phyloP scores from a whole-genome alignment of 2,888 invertebrate species.

The Gari tellinella region DNA sequence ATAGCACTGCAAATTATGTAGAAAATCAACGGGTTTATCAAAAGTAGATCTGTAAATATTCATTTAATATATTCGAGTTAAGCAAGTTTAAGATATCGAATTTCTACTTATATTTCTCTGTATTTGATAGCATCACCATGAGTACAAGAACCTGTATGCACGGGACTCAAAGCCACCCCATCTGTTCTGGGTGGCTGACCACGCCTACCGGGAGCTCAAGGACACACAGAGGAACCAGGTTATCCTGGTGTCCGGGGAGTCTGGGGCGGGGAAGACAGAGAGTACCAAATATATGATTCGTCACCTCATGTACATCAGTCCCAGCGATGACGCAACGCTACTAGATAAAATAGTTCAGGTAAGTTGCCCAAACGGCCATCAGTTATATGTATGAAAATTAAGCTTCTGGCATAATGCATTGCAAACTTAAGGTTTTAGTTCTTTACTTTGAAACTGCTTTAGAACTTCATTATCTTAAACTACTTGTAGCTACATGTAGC shows the following conservation, averaged over 20 bases:
- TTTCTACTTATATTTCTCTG: too few relatives aligned
- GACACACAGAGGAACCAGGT: constrained; percentile 72
- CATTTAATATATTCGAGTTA: too few relatives aligned
- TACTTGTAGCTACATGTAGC: too few relatives aligned
- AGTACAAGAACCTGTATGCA: constrained; percentile 58
- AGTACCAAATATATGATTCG: constrained; percentile 79
- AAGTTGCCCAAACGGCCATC: not conserved
- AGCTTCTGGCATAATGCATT: too few relatives aligned
- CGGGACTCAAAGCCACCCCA: constrained; percentile 66
- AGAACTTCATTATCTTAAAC: too few relatives aligned
- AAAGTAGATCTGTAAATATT: too few relatives aligned
- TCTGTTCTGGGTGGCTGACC: constrained; percentile 72
- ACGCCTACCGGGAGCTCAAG: constrained; percentile 65
- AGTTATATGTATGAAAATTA: too few relatives aligned
- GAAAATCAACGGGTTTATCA: too few relatives aligned
- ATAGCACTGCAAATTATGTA: too few relatives aligned
- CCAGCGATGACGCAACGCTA: constrained; percentile 67
- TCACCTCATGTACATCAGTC: constrained; percentile 76
- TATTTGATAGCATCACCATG: constrained; percentile 64
- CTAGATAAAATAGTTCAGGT: constrained; percentile 81
- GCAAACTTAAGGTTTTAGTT: too few relatives aligned
- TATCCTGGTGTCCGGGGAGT: constrained; percentile 80
- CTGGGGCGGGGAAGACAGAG: constrained; percentile 81
- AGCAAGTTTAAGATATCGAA: too few relatives aligned
- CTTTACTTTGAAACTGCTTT: too few relatives aligned